Percentiles rank a stretch among this genome's conserved stretches.
Evolutionary conservation across 2,113 vertebrate species (phyloP).

Genomic region (Rhinogobius similis): DNA sequence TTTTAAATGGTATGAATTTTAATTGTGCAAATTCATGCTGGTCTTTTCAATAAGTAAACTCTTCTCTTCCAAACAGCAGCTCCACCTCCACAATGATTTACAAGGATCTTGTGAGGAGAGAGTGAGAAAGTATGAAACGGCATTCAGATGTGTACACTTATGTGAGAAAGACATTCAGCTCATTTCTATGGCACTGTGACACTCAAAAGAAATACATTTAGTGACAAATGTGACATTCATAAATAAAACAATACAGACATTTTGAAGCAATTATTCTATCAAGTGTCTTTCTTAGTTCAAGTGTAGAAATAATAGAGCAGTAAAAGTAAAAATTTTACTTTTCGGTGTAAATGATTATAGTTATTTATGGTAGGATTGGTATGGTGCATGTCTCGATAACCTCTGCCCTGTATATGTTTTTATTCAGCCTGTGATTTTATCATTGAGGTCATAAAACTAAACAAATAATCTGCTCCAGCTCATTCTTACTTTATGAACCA

Average conservation of each 20-base stretch:
- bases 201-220: slow-evolving; percentile 17
- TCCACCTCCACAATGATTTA: slow-evolving; percentile 16
- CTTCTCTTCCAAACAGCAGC: slow-evolving; percentile 48
- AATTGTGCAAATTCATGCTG: slow-evolving; percentile 81
- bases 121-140: slow-evolving; percentile 20
- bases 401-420: too few relatives aligned
- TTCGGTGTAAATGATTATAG: too few relatives aligned
- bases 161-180: slow-evolving; percentile 57
- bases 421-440: neutral
- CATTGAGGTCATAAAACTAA: neutral
- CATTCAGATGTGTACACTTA: slow-evolving; percentile 21
- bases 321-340: neutral
- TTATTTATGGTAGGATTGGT: too few relatives aligned
- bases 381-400: too few relatives aligned
- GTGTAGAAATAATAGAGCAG: neutral
- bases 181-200: slow-evolving; percentile 49
- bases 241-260: slow-evolving; percentile 18
- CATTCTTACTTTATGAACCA: slow-evolving; percentile 31
- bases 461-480: neutral
- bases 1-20: slow-evolving; percentile 49
- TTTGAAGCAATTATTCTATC: neutral
- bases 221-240: slow-evolving; percentile 42
- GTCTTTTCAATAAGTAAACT: slow-evolving; percentile 55
- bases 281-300: neutral
- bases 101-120: neutral